phyloP scores from a whole-genome alignment of 2,888 invertebrate species.

The Volucella inflata region DNA sequence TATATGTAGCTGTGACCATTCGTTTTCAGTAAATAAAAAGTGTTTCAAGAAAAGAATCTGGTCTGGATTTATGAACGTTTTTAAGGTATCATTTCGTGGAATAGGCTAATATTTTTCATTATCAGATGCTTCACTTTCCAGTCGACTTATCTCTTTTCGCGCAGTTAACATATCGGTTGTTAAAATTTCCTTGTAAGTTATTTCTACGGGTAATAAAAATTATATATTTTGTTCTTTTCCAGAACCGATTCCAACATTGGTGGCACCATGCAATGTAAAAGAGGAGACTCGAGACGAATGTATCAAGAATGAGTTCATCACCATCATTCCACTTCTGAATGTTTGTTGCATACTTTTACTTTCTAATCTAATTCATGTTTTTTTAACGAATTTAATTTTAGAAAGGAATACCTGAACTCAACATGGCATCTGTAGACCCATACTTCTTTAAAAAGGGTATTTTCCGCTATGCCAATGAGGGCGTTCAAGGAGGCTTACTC shows the following conservation, averaged over 20 bases:
- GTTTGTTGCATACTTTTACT: constrained; percentile 54
- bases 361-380: neutral
- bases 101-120: no score
- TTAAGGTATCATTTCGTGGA: no score
- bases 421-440: constrained; percentile 80
- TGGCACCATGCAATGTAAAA: constrained; percentile 85
- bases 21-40: no score
- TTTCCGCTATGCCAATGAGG: constrained; percentile 82
- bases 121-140: no score
- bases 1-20: no score
- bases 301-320: constrained; percentile 85
- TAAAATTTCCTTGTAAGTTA: no score
- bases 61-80: no score
- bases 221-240: neutral
- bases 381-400: constrained; percentile 39
- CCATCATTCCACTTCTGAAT: constrained; percentile 83
- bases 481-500: constrained; percentile 81
- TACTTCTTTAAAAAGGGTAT: constrained; percentile 81
- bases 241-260: constrained; percentile 82
- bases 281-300: constrained; percentile 86
- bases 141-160: no score
- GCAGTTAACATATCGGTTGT: no score
- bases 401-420: constrained; percentile 79
- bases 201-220: no score
- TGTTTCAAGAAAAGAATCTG: no score